Evolutionary conservation across 2,113 vertebrate genomes (phyloP).

Genomic region (Merops nubicus): DNA sequence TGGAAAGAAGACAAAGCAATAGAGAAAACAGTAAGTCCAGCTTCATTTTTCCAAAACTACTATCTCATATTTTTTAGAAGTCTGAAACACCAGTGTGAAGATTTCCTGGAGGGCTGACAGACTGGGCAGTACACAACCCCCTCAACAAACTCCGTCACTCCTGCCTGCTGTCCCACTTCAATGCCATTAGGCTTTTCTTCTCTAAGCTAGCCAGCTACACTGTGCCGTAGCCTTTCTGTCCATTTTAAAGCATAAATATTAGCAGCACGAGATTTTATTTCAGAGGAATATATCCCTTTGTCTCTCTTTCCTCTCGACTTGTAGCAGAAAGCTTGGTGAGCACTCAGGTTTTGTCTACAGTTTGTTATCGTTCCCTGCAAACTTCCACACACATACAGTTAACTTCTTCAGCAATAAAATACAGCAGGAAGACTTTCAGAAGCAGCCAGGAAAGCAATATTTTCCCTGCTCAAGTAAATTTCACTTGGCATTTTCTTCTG

Average conservation of each 20-base stretch:
- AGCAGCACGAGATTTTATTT: not conserved
- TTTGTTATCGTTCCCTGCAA: not conserved
- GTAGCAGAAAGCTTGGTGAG: not conserved
- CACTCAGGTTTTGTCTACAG: not conserved
- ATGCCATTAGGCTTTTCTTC: not conserved
- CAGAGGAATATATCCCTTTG: not conserved
- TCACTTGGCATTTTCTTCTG: not conserved
- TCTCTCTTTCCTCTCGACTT: not conserved
- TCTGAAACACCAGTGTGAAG: not conserved
- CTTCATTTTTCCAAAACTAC: not conserved
- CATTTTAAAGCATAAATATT: not conserved
- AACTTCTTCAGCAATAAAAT: not conserved
- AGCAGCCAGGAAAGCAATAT: not conserved
- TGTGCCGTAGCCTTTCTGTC: not conserved
- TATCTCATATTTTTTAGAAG: not conserved
- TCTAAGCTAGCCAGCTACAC: not conserved
- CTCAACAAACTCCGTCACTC: not conserved
- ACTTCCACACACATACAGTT: not conserved
- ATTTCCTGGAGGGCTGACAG: not conserved
- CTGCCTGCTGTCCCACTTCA: not conserved
- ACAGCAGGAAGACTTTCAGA: not conserved
- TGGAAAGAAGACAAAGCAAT: not conserved
- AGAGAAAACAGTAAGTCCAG: not conserved
- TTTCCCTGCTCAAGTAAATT: slow-evolving; percentile 32
- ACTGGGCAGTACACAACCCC: not conserved